Evolutionary conservation across 2,888 invertebrate species (phyloP), one percentile per base, ranked within the genome.

Genomic region (Hipparchia sbordonii): DNA sequence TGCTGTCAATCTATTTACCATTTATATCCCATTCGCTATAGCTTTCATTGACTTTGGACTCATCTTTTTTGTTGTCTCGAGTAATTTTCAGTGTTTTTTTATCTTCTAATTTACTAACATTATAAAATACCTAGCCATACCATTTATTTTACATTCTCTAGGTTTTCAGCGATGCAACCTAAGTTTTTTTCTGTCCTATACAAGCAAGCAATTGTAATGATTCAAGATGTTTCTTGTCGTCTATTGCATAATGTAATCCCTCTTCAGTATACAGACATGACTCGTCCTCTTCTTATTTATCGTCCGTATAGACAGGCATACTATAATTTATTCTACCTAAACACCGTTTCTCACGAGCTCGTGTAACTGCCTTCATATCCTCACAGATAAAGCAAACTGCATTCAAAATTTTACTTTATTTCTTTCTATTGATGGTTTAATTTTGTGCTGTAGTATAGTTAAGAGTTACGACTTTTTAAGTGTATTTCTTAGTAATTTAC

Each of bases 401-500:
- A 66, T 23, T 6, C 8, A 0, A 86, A 79, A 76, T 45, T 68
- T 48, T 67, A 81, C 79, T 75, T 39, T 61, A 61, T 13, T 8
- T 6, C 39, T n/a, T 13, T 13, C 6, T 8, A 1, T 5, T 60
- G 61, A 61, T 2, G 9, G 67, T 57, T 67, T 54, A 13, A 12
- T 59, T 13, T 68, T 8, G 48, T 33, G 9, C 7, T 33, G 2
- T 52, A 57, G 0, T 3, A 3, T 12, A 7, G 45, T 67, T 61
- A 1, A 77, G 48, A 54, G 75, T 82, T 89, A 73, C 0, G 81
- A 4, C 79, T 72, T 85, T 89, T 76, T 74, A 23, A 33, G 72
- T 79, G 74, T 63, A 72, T 10, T 67, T 67, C 73, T 72, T 74
- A 71, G 84, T 92, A 92, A 92, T 92, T 92, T 92, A 92, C 90